These are phyloP conservation scores for Diplolepis rosae DNA, from an alignment of 2,888 invertebrate genomes.

Conservation along the genomic window DNA sequence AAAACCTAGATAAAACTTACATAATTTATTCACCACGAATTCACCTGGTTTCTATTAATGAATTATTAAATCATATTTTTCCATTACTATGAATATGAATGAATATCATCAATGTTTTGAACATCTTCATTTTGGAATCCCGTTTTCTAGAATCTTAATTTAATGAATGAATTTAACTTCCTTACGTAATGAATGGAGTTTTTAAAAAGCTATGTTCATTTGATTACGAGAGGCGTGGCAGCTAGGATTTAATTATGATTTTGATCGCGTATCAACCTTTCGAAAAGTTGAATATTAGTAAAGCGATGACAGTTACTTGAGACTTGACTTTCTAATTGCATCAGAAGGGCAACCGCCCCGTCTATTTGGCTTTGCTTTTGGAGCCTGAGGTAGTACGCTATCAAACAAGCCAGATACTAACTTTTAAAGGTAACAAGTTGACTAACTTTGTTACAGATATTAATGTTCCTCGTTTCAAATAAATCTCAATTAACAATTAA, in stretches of 20 bases:
- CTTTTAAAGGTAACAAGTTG: slow-evolving; percentile 18
- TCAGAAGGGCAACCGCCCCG: slow-evolving; percentile 39
- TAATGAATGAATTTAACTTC: background rate
- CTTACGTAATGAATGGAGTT: background rate
- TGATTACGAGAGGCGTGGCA: background rate
- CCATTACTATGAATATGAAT: too few relatives aligned
- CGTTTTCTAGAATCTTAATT: too few relatives aligned
- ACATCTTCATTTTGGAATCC: too few relatives aligned
- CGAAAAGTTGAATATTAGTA: slow-evolving; percentile 26
- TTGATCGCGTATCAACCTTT: background rate
- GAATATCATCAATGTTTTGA: too few relatives aligned
- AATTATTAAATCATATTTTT: too few relatives aligned
- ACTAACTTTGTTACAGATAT: background rate
- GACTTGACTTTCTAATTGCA: slow-evolving; percentile 51
- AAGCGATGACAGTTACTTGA: slow-evolving; percentile 30
- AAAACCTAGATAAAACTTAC: too few relatives aligned
- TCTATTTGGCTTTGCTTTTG: slow-evolving; percentile 18
- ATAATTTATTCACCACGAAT: too few relatives aligned
- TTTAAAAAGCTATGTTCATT: background rate
- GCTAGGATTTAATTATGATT: background rate
- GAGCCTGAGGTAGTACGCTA: background rate
- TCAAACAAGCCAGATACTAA: slow-evolving; percentile 36
- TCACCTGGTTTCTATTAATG: too few relatives aligned
- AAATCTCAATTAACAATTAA: background rate
- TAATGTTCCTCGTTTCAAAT: background rate